These are phyloP conservation scores for Athalia circularis DNA, from an alignment of 2,888 invertebrate genomes.

Conservation along the genomic window DNA sequence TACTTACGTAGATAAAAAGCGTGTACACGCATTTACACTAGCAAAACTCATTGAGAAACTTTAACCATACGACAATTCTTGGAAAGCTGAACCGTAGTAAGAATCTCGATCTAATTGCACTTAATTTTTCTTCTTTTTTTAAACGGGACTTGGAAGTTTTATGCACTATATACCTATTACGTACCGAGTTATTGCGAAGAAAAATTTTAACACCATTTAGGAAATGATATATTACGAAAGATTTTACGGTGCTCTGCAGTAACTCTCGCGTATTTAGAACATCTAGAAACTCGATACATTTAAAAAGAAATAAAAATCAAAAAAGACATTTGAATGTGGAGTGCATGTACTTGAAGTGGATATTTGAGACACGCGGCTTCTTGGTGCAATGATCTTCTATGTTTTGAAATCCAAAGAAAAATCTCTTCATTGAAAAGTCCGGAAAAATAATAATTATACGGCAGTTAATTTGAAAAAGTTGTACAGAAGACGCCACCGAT, in stretches of 20 bases:
- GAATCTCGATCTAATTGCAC: constrained; percentile 28
- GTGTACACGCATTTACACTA: neutral
- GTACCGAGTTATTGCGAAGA: too few species aligned
- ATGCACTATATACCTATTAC: neutral
- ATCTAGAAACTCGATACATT: neutral
- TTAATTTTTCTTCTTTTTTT: neutral
- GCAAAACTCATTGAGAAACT: constrained; percentile 36
- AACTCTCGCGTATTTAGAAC: neutral
- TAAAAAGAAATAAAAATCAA: neutral
- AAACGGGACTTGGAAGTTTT: neutral
- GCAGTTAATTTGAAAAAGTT: too few species aligned
- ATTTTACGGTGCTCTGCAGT: neutral
- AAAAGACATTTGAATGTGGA: neutral
- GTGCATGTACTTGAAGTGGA: too few species aligned
- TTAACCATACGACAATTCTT: constrained; percentile 2
- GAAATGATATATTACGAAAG: constrained; percentile 2
- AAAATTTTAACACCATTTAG: neutral
- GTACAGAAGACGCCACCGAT: too few species aligned
- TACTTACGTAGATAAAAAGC: neutral
- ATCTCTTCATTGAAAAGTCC: neutral
- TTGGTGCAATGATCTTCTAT: too few species aligned
- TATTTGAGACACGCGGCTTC: too few species aligned
- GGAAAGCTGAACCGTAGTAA: neutral
- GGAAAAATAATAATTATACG: neutral
- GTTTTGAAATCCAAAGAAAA: neutral